These are phyloP conservation scores for Apotomis betuletana DNA, from an alignment of 2,888 invertebrate species.

Conservation along the genomic window DNA sequence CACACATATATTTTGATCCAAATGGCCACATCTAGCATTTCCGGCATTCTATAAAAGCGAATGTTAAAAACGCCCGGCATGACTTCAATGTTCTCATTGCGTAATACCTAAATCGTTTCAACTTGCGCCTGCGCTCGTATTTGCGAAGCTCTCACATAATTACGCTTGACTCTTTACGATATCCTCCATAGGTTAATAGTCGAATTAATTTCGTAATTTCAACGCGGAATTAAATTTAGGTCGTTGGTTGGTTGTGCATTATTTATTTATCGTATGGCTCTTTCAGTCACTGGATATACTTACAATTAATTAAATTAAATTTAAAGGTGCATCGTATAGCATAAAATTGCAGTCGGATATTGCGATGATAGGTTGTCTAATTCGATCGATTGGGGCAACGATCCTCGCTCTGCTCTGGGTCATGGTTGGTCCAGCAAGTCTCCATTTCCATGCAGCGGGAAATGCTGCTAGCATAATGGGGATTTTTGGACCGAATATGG, in stretches of 20 bases:
- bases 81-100: conserved; percentile 33
- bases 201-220: conserved; percentile 20
- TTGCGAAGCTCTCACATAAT: conserved; percentile 34
- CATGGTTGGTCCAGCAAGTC: no score
- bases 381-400: no score
- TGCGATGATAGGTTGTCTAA: no score
- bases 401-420: no score
- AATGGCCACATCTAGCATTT: conserved; percentile 20
- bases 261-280: no score
- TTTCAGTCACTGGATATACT: no score
- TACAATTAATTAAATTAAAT: no score
- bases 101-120: conserved; percentile 34
- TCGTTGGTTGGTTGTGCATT: not conserved
- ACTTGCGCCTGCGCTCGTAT: conserved; percentile 17
- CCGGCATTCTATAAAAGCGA: conserved; percentile 1
- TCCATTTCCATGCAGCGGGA: no score
- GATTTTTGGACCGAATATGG: no score
- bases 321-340: no score
- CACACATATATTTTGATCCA: not conserved
- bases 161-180: conserved; percentile 19
- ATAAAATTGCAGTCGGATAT: no score
- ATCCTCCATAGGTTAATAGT: conserved; percentile 18
- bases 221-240: not conserved
- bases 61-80: conserved; percentile 29
- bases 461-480: no score